Evolutionary conservation across 2,797 vertebrate species (phyloP).

Genomic region (Cephalopachus bancanus): DNA sequence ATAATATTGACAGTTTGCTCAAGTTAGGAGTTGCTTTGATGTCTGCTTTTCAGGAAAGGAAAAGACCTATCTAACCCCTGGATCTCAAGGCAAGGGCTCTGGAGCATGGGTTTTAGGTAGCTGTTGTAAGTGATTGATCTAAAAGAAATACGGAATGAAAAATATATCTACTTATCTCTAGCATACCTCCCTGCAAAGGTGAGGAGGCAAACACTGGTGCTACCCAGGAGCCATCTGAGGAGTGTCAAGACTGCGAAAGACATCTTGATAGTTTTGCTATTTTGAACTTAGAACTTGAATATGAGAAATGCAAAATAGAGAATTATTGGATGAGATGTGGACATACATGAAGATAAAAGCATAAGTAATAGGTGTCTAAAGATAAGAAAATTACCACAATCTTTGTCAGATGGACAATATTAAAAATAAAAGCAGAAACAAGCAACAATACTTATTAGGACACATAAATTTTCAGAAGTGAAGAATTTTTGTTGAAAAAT

Average conservation of each 20-base stretch:
- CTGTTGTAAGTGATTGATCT: neutral
- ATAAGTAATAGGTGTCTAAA: neutral
- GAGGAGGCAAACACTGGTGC: neutral
- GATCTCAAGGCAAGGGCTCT: neutral
- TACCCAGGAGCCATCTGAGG: too few species aligned
- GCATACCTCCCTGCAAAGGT: neutral
- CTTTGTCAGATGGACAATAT: neutral
- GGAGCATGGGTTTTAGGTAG: neutral
- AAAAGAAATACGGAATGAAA: neutral
- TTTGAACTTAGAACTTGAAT: neutral
- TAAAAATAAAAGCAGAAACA: neutral
- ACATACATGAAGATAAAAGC: neutral
- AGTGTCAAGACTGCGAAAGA: neutral
- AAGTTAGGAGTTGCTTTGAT: neutral
- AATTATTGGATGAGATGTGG: neutral
- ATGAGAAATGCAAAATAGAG: neutral
- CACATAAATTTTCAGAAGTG: neutral
- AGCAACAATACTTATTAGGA: neutral
- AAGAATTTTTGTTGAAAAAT: conserved; percentile 15
- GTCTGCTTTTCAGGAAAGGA: neutral
- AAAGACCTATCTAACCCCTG: neutral
- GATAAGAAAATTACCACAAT: neutral
- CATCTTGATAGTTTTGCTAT: neutral
- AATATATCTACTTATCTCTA: neutral
- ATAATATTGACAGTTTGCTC: too few species aligned